Percentiles rank a stretch among this genome's conserved stretches.
These are phyloP conservation scores for Centropristis striata DNA, from an alignment of 2,113 vertebrate species.

Conservation along the genomic window DNA sequence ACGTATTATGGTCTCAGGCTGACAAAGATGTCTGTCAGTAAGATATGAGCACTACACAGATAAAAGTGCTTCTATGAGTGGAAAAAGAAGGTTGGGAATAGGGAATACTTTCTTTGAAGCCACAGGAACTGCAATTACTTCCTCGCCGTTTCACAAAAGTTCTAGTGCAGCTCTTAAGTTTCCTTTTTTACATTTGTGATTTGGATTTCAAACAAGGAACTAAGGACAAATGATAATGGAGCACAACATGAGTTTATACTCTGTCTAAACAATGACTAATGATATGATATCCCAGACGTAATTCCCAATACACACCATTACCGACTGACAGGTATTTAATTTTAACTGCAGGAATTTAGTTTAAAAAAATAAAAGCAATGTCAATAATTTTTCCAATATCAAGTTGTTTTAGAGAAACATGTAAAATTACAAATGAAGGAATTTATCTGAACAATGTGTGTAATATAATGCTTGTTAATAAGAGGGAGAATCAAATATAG, in stretches of 20 bases:
- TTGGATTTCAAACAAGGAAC: too few species aligned
- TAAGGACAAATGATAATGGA: too few species aligned
- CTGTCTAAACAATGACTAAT: constrained; percentile 36
- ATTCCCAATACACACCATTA: constrained; percentile 36
- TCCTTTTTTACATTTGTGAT: not conserved
- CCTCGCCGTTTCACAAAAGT: not conserved
- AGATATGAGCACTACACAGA: not conserved
- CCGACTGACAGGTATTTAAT: constrained; percentile 19
- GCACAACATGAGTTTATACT: constrained; percentile 5
- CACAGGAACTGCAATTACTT: not conserved
- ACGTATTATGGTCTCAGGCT: not conserved
- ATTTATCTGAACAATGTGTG: not conserved
- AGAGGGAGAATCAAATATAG: not conserved
- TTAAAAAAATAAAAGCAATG: constrained; percentile 44
- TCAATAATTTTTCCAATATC: constrained; percentile 6
- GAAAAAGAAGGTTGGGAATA: not conserved
- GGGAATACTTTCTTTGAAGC: not conserved
- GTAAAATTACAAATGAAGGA: not conserved
- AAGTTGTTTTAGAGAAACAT: not conserved
- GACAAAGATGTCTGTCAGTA: not conserved
- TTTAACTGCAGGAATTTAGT: constrained; percentile 1
- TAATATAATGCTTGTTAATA: not conserved
- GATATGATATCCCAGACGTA: constrained; percentile 31
- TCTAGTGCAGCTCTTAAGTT: not conserved
- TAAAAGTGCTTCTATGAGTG: not conserved